Conservation (phyloP, 1,140 invertebrate genomes). For the Drosophila sechellia region DNA sequence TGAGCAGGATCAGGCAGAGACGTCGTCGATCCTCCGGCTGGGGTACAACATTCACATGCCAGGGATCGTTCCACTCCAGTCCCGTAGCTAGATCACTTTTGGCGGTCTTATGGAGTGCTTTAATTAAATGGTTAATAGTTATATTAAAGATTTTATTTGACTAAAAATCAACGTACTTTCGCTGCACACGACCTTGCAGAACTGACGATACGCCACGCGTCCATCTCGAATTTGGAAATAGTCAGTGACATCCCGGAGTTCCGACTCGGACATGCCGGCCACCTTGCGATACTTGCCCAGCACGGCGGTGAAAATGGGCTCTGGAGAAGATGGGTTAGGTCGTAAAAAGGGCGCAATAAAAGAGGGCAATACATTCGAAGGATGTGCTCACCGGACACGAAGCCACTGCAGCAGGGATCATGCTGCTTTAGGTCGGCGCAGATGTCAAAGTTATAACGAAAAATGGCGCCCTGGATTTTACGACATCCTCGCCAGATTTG, state of each 20-base stretch:
- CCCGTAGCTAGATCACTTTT: slow-evolving; percentile 85
- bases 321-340: slow-evolving; percentile 81
- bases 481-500: slow-evolving; percentile 90
- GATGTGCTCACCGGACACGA: slow-evolving; percentile 87
- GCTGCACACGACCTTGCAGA: slow-evolving; percentile 89
- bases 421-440: slow-evolving; percentile 88
- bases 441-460: slow-evolving; percentile 88
- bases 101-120: slow-evolving; percentile 82
- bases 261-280: slow-evolving; percentile 88
- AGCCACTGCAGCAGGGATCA: slow-evolving; percentile 87
- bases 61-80: slow-evolving; percentile 88
- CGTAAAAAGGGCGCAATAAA: slow-evolving; percentile 51
- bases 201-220: slow-evolving; percentile 89
- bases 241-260: slow-evolving; percentile 89
- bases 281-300: slow-evolving; percentile 87
- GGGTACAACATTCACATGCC: slow-evolving; percentile 87
- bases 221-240: slow-evolving; percentile 91
- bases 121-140: background rate
- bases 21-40: slow-evolving; percentile 87
- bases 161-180: slow-evolving; percentile 79
- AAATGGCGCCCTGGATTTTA: slow-evolving; percentile 89
- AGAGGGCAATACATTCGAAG: slow-evolving; percentile 10
- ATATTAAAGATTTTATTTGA: background rate
- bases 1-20: slow-evolving; percentile 88
- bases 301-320: slow-evolving; percentile 89